Conservation (phyloP, 2,888 invertebrate species). For the Caenorhabditis angaria region DNA sequence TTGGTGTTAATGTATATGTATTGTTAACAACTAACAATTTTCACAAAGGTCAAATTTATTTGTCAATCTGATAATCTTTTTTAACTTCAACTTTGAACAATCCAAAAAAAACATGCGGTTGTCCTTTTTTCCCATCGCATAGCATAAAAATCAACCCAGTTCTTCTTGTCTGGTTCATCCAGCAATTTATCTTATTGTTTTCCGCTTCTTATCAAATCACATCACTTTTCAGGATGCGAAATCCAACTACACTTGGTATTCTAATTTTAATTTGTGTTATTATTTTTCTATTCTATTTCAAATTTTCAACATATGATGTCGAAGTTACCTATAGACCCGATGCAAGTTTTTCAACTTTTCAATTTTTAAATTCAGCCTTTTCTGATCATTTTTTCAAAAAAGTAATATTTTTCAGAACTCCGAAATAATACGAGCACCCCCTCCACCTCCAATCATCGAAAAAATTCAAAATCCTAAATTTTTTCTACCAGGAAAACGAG, state of each 20-base stretch:
- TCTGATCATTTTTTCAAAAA: neutral
- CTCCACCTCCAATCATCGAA: too few species aligned
- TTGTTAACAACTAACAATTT: neutral
- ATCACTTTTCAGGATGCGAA: neutral
- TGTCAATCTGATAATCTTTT: neutral
- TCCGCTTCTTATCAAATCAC: too few species aligned
- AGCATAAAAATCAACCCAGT: neutral
- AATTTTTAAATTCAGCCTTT: neutral
- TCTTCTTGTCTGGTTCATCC: too few species aligned
- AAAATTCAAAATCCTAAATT: neutral
- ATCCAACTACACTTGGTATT: neutral
- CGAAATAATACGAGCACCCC: conserved; percentile 17
- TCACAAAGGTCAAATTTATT: neutral
- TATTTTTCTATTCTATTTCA: conserved; percentile 21
- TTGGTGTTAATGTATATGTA: neutral
- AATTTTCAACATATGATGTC: conserved; percentile 24
- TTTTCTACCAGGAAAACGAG: neutral
- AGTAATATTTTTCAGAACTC: conserved; percentile 33
- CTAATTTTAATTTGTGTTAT: conserved; percentile 7
- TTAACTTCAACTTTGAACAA: neutral
- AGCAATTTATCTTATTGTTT: too few species aligned
- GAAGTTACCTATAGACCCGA: conserved; percentile 32
- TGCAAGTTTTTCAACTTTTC: conserved; percentile 21
- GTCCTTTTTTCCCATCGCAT: neutral
- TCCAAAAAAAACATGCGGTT: neutral